Percentiles rank a stretch among this genome's conserved stretches.
phyloP scores from a whole-genome alignment of 2,113 vertebrate genomes.

The Entosphenus tridentatus region DNA sequence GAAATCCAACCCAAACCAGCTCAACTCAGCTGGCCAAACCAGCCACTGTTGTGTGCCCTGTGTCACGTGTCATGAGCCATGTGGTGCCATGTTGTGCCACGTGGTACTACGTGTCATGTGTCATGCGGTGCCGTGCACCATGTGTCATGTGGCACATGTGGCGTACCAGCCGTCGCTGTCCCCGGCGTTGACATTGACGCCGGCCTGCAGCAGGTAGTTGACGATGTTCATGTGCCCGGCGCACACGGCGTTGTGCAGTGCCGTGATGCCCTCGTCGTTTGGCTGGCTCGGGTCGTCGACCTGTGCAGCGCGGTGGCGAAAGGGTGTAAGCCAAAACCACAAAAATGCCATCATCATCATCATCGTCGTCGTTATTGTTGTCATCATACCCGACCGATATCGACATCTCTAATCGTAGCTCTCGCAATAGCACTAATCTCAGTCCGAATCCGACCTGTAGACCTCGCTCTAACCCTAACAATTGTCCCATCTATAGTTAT shows the following conservation, averaged over 20 bases:
- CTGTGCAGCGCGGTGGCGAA: conserved; percentile 15
- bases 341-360: not conserved
- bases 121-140: too few species aligned
- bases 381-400: not conserved
- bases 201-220: conserved; percentile 44
- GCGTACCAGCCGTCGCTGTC: conserved; percentile 76
- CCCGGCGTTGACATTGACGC: conserved; percentile 51
- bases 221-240: conserved; percentile 48
- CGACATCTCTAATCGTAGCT: not conserved
- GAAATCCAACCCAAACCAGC: too few species aligned
- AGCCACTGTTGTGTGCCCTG: too few species aligned
- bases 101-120: too few species aligned
- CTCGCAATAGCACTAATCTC: not conserved
- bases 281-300: conserved; percentile 57
- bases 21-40: too few species aligned
- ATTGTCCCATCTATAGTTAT: not conserved
- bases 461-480: not conserved
- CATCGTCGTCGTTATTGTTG: not conserved
- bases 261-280: conserved; percentile 71
- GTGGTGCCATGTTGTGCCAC: too few species aligned
- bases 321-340: not conserved
- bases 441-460: not conserved
- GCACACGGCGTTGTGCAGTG: conserved; percentile 67
- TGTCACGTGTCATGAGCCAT: too few species aligned
- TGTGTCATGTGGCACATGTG: too few species aligned